Evolutionary conservation across 2,888 invertebrate species (phyloP).

Genomic region (Carcina quercana): DNA sequence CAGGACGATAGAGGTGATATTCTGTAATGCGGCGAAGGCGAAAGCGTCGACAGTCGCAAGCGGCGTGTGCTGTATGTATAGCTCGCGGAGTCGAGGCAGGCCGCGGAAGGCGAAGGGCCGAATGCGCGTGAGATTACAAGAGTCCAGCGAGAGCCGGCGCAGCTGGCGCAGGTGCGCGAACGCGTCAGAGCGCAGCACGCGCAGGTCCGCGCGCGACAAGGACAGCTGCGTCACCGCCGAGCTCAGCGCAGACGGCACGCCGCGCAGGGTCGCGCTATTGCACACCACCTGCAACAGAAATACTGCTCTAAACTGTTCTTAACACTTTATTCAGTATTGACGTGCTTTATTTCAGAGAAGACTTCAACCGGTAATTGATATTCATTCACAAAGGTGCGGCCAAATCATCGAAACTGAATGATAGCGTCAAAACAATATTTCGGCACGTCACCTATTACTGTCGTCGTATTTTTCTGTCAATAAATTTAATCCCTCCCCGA

Average conservation of each 20-base stretch:
- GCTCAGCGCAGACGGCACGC: constrained; percentile 86
- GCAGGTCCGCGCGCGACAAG: constrained; percentile 89
- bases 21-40: constrained; percentile 89
- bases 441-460: constrained; percentile 26
- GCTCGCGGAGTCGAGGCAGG: constrained; percentile 82
- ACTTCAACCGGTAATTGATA: too few relatives aligned
- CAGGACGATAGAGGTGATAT: constrained; percentile 81
- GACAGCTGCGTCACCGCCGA: constrained; percentile 88
- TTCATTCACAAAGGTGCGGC: too few relatives aligned
- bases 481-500: constrained; percentile 57
- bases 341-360: too few relatives aligned
- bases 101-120: constrained; percentile 91
- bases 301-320: too few relatives aligned
- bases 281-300: constrained; percentile 82
- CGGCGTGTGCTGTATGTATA: constrained; percentile 91
- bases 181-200: constrained; percentile 86
- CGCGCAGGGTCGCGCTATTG: constrained; percentile 87
- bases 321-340: too few relatives aligned
- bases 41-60: constrained; percentile 86
- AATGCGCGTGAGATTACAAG: constrained; percentile 89
- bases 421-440: constrained; percentile 11
- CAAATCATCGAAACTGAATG: too few relatives aligned
- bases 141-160: constrained; percentile 88
- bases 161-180: constrained; percentile 87
- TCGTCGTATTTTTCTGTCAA: constrained; percentile 41